phyloP scores from a whole-genome alignment of 2,113 vertebrate species.

The Mastomys natalensis region DNA sequence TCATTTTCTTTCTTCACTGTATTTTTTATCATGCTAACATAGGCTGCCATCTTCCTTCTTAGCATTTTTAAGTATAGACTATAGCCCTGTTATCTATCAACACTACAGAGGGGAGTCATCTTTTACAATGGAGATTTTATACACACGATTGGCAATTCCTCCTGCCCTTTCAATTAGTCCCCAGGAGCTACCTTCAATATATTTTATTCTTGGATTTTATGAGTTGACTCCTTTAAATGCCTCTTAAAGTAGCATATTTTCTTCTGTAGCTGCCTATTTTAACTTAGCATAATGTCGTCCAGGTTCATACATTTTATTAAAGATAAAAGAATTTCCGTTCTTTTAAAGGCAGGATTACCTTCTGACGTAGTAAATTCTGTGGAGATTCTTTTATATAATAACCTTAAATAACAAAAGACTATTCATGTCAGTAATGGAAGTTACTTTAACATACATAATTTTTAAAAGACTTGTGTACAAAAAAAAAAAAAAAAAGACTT shows the following conservation, averaged over 20 bases:
- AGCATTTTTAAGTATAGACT: background rate
- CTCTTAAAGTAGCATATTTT: background rate
- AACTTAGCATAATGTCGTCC: background rate
- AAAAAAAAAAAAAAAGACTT: no score
- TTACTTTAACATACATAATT: slow-evolving; percentile 50
- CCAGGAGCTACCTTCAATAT: background rate
- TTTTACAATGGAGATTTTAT: background rate
- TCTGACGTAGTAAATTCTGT: slow-evolving; percentile 24
- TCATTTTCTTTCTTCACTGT: background rate
- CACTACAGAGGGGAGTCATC: background rate
- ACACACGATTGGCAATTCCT: background rate
- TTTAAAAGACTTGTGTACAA: background rate
- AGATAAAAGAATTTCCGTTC: background rate
- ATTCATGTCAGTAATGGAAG: background rate
- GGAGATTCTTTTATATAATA: slow-evolving; percentile 25
- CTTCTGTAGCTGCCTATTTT: background rate
- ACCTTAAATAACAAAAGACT: slow-evolving; percentile 43
- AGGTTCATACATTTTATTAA: background rate
- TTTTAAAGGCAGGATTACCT: background rate
- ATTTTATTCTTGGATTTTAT: background rate
- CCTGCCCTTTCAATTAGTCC: background rate
- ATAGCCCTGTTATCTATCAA: background rate
- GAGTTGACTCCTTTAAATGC: background rate
- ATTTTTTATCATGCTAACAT: background rate
- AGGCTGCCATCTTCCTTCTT: background rate